Evolutionary conservation across 2,113 vertebrate genomes (phyloP).

Genomic region (Chaenogobius annularis): DNA sequence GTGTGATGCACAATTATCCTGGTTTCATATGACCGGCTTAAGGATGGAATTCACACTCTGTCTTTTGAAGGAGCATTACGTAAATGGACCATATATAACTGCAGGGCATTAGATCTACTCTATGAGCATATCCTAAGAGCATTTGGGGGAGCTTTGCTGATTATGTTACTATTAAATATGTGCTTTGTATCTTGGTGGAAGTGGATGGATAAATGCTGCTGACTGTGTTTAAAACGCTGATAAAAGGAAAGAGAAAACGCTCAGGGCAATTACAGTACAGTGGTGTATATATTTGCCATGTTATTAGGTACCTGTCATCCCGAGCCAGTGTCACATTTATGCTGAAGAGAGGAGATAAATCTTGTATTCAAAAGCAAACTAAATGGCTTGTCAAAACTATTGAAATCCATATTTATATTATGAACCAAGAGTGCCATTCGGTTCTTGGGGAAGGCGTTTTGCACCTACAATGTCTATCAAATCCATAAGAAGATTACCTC

Average conservation of each 20-base stretch:
- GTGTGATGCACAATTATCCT: slow-evolving; percentile 18
- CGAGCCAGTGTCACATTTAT: not conserved
- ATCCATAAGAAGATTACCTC: too few relatives aligned
- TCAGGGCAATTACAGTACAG: not conserved
- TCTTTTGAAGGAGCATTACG: slow-evolving; percentile 16
- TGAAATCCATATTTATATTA: not conserved
- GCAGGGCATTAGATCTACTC: not conserved
- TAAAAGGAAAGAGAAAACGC: not conserved
- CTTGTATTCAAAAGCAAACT: too few relatives aligned
- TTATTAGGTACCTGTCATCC: not conserved
- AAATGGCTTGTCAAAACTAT: not conserved
- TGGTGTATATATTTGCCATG: not conserved
- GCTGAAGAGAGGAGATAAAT: not conserved
- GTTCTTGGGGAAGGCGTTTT: too few relatives aligned
- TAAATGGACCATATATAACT: slow-evolving; percentile 13
- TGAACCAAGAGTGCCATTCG: too few relatives aligned
- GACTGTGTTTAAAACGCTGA: not conserved
- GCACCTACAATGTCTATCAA: too few relatives aligned
- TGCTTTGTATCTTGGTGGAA: not conserved
- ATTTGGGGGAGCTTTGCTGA: not conserved
- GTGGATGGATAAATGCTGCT: not conserved
- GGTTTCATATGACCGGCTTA: slow-evolving; percentile 23
- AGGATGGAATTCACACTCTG: slow-evolving; percentile 14
- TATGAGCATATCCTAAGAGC: not conserved
- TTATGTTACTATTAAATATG: not conserved